These are phyloP conservation scores for Pempheris klunzingeri DNA, from an alignment of 2,797 vertebrate genomes.

Conservation along the genomic window DNA sequence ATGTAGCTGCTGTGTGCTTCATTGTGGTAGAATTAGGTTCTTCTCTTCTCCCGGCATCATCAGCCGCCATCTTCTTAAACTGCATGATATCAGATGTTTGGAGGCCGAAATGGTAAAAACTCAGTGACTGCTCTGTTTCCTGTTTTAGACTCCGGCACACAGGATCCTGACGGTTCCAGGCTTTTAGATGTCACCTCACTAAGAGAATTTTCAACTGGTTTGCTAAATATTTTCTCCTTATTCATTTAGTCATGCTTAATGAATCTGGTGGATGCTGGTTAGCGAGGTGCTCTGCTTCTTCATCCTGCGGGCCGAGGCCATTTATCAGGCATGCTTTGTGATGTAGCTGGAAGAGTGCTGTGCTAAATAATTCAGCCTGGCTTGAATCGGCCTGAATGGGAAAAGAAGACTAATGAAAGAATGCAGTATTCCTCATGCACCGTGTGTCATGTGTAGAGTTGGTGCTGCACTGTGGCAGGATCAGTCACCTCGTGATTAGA, in stretches of 20 bases:
- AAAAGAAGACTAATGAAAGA: conserved; percentile 42
- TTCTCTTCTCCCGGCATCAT: background rate
- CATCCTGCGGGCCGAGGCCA: conserved; percentile 48
- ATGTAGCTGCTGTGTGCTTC: background rate
- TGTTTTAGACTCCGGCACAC: background rate
- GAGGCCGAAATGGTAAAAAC: background rate
- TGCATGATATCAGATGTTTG: background rate
- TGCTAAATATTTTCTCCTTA: conserved; percentile 5
- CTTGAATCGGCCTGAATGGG: conserved; percentile 40
- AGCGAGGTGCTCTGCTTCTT: conserved; percentile 44
- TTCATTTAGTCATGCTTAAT: conserved; percentile 37
- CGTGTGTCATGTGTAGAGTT: background rate
- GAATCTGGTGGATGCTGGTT: conserved; percentile 28
- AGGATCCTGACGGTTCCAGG: background rate
- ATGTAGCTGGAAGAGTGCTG: conserved; percentile 57
- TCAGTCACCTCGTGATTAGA: background rate
- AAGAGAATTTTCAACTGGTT: conserved; percentile 28
- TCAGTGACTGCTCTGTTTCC: background rate
- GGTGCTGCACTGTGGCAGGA: background rate
- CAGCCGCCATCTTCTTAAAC: conserved; percentile 3
- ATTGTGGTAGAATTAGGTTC: background rate
- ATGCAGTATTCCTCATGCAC: background rate
- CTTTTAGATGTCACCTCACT: conserved; percentile 18
- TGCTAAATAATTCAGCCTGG: conserved; percentile 71
- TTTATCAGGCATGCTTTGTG: conserved; percentile 77